Evolutionary conservation across 2,113 vertebrate genomes (phyloP).

Genomic region (Boleophthalmus pectinirostris): DNA sequence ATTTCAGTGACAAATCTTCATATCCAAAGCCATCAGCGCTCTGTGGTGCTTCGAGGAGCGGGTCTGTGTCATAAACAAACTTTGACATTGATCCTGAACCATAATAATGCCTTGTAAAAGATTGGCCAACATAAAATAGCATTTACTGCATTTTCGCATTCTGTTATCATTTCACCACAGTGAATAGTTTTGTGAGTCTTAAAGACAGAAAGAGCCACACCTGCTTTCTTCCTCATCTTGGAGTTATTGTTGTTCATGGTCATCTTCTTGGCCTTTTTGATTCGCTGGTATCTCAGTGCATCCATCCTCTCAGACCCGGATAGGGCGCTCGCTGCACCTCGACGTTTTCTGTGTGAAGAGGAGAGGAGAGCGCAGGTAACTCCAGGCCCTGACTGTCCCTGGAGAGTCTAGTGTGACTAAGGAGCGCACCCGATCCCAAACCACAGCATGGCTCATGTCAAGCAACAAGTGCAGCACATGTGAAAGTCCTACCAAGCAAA

Average conservation of each 20-base stretch:
- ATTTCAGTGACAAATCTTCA: too few relatives aligned
- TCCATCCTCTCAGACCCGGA: conserved; percentile 98
- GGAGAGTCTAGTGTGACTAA: conserved; percentile 48
- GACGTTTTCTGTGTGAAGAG: conserved; percentile 79
- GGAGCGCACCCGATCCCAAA: conserved; percentile 53
- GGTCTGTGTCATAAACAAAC: not conserved
- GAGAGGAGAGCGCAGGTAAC: conserved; percentile 64
- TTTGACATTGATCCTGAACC: not conserved
- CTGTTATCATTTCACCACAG: too few relatives aligned
- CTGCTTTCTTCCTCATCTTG: conserved; percentile 93
- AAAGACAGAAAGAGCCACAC: conserved; percentile 71
- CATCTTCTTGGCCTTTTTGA: conserved; percentile 98
- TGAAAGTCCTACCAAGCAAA: conserved; percentile 41
- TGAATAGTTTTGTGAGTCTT: not conserved
- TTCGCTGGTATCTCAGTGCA: conserved; percentile 97
- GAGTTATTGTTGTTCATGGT: conserved; percentile 91
- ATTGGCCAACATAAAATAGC: not conserved
- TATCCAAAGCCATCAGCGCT: too few relatives aligned
- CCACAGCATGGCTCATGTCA: conserved; percentile 57
- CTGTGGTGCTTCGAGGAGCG: too few relatives aligned
- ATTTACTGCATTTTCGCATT: too few relatives aligned
- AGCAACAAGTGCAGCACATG: conserved; percentile 67
- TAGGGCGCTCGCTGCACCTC: conserved; percentile 79
- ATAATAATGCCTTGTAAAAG: not conserved
- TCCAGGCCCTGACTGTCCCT: conserved; percentile 45